phyloP scores from a whole-genome alignment of 2,888 invertebrate genomes.

The Tipula unca region DNA sequence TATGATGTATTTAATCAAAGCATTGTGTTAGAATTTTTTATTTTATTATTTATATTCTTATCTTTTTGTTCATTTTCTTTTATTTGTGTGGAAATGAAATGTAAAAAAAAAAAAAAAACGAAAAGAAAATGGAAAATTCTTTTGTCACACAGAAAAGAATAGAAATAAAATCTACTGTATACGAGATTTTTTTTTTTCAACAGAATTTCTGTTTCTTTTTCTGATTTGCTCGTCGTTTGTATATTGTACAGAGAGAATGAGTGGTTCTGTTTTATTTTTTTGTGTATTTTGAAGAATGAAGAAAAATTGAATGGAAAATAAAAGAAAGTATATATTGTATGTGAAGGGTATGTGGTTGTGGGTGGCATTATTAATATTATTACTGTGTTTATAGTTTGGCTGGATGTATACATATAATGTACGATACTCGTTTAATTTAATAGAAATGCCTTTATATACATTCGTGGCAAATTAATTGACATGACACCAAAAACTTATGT shows the following conservation, averaged over 20 bases:
- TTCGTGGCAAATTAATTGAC: neutral
- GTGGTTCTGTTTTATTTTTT: neutral
- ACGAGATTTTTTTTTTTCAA: neutral
- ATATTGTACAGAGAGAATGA: neutral
- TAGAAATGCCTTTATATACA: neutral
- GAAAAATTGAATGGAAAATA: neutral
- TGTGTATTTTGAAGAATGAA: neutral
- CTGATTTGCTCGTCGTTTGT: neutral
- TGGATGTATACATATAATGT: too few relatives aligned
- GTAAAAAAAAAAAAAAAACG: neutral
- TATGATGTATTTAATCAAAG: conserved; percentile 24
- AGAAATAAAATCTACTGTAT: neutral
- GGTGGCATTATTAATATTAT: neutral
- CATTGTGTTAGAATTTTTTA: neutral
- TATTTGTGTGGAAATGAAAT: neutral
- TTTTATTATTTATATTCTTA: neutral
- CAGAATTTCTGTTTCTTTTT: neutral
- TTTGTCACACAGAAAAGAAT: conserved; percentile 15
- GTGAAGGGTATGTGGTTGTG: neutral
- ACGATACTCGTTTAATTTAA: neutral
- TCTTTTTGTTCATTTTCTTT: neutral
- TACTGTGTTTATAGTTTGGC: neutral
- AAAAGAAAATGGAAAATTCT: neutral
- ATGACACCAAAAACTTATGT: neutral
- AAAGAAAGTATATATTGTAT: neutral